phyloP scores from a whole-genome alignment of 2,797 vertebrate genomes.

The Ataeniobius toweri region DNA sequence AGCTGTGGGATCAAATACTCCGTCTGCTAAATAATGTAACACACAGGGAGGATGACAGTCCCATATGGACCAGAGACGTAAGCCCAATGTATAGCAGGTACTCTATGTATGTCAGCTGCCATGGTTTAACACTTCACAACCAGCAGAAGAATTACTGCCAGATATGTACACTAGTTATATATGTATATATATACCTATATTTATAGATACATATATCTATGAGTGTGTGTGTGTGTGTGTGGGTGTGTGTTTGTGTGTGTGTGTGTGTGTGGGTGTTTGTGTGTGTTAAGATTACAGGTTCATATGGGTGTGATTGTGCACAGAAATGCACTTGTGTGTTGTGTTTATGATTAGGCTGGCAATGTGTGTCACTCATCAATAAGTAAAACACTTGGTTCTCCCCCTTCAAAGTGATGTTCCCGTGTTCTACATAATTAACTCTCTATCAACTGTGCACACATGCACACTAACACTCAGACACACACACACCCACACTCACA shows the following conservation, averaged over 20 bases:
- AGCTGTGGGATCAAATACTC: slow-evolving; percentile 74
- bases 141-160: slow-evolving; percentile 52
- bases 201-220: no score
- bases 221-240: slow-evolving; percentile 10
- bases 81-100: slow-evolving; percentile 68
- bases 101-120: slow-evolving; percentile 69
- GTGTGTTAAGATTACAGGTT: slow-evolving; percentile 21
- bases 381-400: slow-evolving; percentile 72
- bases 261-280: slow-evolving; percentile 12
- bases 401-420: slow-evolving; percentile 77
- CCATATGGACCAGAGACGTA: slow-evolving; percentile 62
- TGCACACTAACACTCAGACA: slow-evolving; percentile 21
- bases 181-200: no score
- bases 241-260: slow-evolving; percentile 7
- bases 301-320: slow-evolving; percentile 21
- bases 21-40: slow-evolving; percentile 79
- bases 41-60: slow-evolving; percentile 61
- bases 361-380: slow-evolving; percentile 84
- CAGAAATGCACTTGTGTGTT: slow-evolving; percentile 25
- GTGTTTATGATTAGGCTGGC: slow-evolving; percentile 65
- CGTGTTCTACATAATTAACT: slow-evolving; percentile 80
- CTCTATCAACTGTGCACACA: slow-evolving; percentile 40
- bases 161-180: slow-evolving; percentile 51
- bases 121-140: slow-evolving; percentile 56
- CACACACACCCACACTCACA: slow-evolving; percentile 8